Base-by-base conservation (phyloP, 2,797 vertebrate genomes). In the Dermochelys coriacea region DNA sequence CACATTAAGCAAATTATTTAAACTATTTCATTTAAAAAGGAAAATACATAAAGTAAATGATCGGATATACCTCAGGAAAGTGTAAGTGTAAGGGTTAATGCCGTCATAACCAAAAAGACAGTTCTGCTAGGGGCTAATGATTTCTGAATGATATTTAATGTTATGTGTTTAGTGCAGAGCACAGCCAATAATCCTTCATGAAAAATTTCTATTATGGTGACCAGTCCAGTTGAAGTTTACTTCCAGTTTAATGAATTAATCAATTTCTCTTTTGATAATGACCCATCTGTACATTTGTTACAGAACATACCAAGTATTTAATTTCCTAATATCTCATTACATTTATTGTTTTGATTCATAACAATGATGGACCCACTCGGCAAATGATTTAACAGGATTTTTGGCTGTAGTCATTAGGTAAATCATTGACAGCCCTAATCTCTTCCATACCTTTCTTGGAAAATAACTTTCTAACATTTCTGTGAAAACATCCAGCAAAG, bases 201-300 rank as follows among this genome's bases (percentile, higher is more conserved):
- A 47, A 55, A 93, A 96, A 95, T 94, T 92, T 61, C 27, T 86
- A 87, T 94, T 81, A 87, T 68, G 86, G 92, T 95, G 96, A 94
- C 10, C 51, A 96, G 91, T 83, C 8, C 54, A 78, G 45, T 83
- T 86, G 37, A 93, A 91, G 52, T 90, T 95, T 92, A 87, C 71
- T 51, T 84, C 92, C n/a, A 51, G 54, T 91, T 85, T 75, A 59
- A 92, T 93, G n/a, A 94, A 95, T 95, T 91, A 55, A 93, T 85
- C 84, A 79, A 19, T 90, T 91, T 93, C 31, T 5, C 10, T 14
- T 87, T 80, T 94, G 81, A 75, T 83, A 89, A 93, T 29, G 47
- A 96, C 93, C 74, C 41, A 59, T 47, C 71, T 91, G 85, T 51
- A 91, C 41, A 85, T 86, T 87, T 91, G 4, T 75, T 34, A 92